Base-by-base conservation (phyloP, 2,113 vertebrate genomes). In the Psephotus haematonotus region DNA sequence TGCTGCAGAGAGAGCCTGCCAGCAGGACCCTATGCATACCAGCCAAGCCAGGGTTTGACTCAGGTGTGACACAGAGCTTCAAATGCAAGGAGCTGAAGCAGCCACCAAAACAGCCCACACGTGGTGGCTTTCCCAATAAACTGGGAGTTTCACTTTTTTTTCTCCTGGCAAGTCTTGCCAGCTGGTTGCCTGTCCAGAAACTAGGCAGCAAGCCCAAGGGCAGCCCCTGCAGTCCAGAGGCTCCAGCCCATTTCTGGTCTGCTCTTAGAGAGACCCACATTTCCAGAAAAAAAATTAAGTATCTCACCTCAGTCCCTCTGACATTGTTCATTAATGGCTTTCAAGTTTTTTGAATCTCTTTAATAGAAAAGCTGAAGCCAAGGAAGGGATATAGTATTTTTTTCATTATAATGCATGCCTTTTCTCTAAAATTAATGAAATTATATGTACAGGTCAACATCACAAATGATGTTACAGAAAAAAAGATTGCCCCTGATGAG, bases 51-150 rank as follows among this genome's bases (percentile, higher is more conserved):
- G 28, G 11, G 11, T 60, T 82, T 60, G 35, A 39, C 60, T 43
- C 0, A 0, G 41, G 13, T 0, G 0, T 31, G 37, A 74, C 0
- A 3, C 20, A 35, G 14, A 69, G 28, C 35, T 50, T 57, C 47
- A 50, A 11, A 15, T 1, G 5, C 31, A n/a, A 83, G 24, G 2
- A 63, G 24, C 28, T 39, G 63, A 55, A 72, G 49, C 20, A 74
- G 31, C 33, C 1, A 1, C 22, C 27, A 24, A 33, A 57, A 46
- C 22, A 74, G 67, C 33, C 37, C 29, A 57, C 22, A 52, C 0
- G 0, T 37, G 35, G 33, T 24, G 9, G 53, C 29, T 41, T 57
- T 88, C 29, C 67, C 43, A 63, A 3, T 52, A 79, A 47, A 22
- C 17, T 64, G 53, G 3, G 35, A 18, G 78, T n/a, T n/a, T n/a